Evolutionary conservation across 92 coral and sea anemone genomes (phyloP).

Genomic region (Palythoa grandiflora): DNA sequence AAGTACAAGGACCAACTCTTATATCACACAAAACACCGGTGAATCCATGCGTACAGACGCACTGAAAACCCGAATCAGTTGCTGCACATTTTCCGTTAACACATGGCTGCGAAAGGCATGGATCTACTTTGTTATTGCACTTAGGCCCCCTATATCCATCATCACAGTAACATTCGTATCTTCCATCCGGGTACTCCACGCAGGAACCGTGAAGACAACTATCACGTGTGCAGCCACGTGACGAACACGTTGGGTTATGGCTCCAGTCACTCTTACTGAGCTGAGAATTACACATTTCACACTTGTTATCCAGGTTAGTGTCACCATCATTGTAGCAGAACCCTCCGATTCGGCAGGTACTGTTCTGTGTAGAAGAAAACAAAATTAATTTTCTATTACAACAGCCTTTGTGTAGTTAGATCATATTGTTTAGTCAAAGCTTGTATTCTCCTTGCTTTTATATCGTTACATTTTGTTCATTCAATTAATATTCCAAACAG

Average conservation of each 20-base stretch:
- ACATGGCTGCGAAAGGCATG: slow-evolving; percentile 61
- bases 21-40: slow-evolving; percentile 64
- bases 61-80: slow-evolving; percentile 38
- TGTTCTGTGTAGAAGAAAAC: slow-evolving; percentile 58
- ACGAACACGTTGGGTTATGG: slow-evolving; percentile 51
- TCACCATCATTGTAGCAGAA: slow-evolving; percentile 77
- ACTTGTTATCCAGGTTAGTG: slow-evolving; percentile 55
- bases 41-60: slow-evolving; percentile 76
- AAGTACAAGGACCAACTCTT: slow-evolving; percentile 55
- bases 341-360: slow-evolving; percentile 80
- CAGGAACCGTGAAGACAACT: slow-evolving; percentile 81
- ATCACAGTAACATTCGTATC: slow-evolving; percentile 74
- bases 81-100: slow-evolving; percentile 56
- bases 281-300: slow-evolving; percentile 71
- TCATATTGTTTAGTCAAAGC: too few species aligned
- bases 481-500: too few species aligned
- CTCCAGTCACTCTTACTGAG: slow-evolving; percentile 71
- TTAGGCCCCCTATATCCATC: slow-evolving; percentile 75
- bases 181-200: slow-evolving; percentile 53
- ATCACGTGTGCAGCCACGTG: slow-evolving; percentile 66
- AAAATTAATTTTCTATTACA: background rate
- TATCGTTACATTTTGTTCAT: too few species aligned
- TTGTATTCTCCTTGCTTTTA: too few species aligned
- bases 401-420: background rate
- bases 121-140: slow-evolving; percentile 50